Evolutionary conservation across 2,113 vertebrate species (phyloP).

Genomic region (Eupsittula cactorum): DNA sequence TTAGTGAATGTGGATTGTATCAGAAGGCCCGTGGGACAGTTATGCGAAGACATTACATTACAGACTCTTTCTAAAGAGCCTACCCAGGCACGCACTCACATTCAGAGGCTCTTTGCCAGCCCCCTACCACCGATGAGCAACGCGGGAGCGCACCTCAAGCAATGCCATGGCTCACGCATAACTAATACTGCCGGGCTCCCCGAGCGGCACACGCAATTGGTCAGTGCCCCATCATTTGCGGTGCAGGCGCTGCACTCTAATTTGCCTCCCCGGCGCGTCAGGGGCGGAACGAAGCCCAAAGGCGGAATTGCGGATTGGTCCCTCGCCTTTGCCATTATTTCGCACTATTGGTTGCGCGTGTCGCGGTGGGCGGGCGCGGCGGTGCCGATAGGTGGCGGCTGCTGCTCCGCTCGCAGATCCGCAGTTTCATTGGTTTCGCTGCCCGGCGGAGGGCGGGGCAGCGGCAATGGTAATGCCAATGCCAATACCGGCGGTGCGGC

Average conservation of each 20-base stretch:
- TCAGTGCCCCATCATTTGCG: accelerated
- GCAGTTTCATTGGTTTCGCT: not conserved
- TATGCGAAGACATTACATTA: accelerated
- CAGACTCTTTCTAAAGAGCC: accelerated
- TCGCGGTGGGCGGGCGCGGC: not conserved
- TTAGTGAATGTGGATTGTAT: accelerated
- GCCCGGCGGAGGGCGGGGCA: not conserved
- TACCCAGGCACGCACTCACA: not conserved
- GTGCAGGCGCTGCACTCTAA: accelerated
- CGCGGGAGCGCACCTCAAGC: not conserved
- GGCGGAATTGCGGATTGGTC: not conserved
- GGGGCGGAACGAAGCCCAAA: not conserved
- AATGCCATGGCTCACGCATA: accelerated
- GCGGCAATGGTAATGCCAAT: not conserved
- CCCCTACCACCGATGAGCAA: not conserved
- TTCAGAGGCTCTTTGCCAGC: too few species aligned
- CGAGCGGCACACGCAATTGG: not conserved
- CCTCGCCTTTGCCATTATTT: not conserved
- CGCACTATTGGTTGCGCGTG: not conserved
- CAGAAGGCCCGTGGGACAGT: accelerated
- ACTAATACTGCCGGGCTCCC: not conserved
- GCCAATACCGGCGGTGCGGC: not conserved
- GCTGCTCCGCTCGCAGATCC: not conserved
- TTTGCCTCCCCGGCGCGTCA: accelerated
- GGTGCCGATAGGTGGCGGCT: not conserved